Conservation (phyloP, 2,888 invertebrate genomes). For the Lithophane socia region DNA sequence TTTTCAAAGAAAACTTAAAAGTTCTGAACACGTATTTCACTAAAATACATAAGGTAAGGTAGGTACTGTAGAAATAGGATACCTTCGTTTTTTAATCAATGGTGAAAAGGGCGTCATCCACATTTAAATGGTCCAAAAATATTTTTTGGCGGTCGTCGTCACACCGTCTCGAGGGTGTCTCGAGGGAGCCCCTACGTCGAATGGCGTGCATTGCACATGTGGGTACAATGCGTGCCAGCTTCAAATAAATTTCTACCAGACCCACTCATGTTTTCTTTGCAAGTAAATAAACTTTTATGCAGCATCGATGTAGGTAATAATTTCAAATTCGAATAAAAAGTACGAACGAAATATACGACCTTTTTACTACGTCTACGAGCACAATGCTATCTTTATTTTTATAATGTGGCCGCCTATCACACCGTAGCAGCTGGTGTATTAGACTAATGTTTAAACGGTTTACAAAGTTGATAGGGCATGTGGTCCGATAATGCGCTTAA, state of each 20-base stretch:
- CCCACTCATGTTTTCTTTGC: conserved; percentile 42
- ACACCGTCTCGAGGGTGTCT: conserved; percentile 51
- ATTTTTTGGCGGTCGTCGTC: conserved; percentile 48
- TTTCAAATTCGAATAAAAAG: conserved; percentile 51
- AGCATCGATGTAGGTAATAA: conserved; percentile 24
- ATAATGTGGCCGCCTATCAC: conserved; percentile 60
- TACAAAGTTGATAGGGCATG: conserved; percentile 86
- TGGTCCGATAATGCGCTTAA: conserved; percentile 87
- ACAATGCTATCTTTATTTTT: conserved; percentile 43
- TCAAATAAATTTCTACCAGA: conserved; percentile 48
- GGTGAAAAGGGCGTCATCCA: background rate
- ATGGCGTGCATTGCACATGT: conserved; percentile 46
- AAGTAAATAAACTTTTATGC: conserved; percentile 38
- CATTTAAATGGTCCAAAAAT: conserved; percentile 11
- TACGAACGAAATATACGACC: conserved; percentile 13
- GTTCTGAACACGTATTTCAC: background rate
- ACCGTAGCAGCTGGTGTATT: conserved; percentile 67
- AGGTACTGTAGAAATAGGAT: background rate
- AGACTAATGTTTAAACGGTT: conserved; percentile 78
- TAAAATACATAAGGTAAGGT: background rate
- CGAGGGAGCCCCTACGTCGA: conserved; percentile 40
- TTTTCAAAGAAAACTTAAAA: background rate
- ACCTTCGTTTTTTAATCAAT: background rate
- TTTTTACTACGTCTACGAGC: conserved; percentile 34
- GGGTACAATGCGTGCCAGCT: conserved; percentile 39